A percentile compares a stretch with the other conserved stretches of the same genome.
Conservation (phyloP, 2,888 invertebrate genomes). For the Idaea biselata region DNA sequence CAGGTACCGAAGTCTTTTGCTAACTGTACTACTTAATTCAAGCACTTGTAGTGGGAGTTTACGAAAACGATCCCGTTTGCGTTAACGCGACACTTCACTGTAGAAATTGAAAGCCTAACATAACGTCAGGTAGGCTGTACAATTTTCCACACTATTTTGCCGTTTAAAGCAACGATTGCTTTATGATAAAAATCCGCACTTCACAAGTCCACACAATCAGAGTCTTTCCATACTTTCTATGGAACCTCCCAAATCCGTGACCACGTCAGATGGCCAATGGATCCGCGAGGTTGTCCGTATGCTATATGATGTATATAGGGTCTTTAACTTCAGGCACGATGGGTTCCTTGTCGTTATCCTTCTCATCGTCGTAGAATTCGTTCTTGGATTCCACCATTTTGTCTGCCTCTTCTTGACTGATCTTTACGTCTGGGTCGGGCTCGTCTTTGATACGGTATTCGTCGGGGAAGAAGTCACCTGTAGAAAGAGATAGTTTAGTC, state of each 20-base stretch:
- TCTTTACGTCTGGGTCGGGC: constrained; percentile 90
- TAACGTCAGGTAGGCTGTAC: too few species aligned
- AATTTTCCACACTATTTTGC: too few species aligned
- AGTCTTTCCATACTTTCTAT: constrained; percentile 31
- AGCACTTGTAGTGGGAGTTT: too few species aligned
- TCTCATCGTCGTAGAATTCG: constrained; percentile 95
- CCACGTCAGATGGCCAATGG: constrained; percentile 60
- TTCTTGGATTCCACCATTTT: constrained; percentile 91
- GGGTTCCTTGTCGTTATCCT: constrained; percentile 90
- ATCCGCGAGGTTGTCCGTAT: constrained; percentile 53
- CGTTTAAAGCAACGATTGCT: too few species aligned
- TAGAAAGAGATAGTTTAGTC: constrained; percentile 6
- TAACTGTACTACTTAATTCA: too few species aligned
- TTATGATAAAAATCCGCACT: too few species aligned
- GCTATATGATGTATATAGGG: constrained; percentile 49
- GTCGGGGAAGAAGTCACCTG: constrained; percentile 87
- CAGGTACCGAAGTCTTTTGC: too few species aligned
- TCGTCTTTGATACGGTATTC: constrained; percentile 88
- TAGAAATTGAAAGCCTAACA: too few species aligned
- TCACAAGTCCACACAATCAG: constrained; percentile 13
- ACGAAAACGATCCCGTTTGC: too few species aligned
- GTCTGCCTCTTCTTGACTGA: constrained; percentile 89
- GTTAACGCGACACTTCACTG: too few species aligned
- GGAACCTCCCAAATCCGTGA: constrained; percentile 37
- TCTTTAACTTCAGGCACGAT: constrained; percentile 62